Percentiles rank a stretch among this genome's conserved stretches.
Evolutionary conservation across 2,888 invertebrate species (phyloP).

Genomic region (Ormyrus labotus): DNA sequence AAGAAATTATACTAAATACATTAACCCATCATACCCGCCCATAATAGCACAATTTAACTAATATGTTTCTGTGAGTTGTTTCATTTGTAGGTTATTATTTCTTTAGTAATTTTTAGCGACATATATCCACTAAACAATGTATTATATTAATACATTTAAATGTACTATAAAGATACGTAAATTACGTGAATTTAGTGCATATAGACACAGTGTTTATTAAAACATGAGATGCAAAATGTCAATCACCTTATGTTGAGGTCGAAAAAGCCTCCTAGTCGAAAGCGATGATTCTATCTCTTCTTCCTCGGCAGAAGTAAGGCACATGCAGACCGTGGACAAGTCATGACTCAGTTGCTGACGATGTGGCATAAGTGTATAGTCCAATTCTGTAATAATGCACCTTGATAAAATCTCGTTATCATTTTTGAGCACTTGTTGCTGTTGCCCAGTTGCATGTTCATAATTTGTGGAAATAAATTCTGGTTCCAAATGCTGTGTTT

Average conservation of each 20-base stretch:
- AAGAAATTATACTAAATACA: too few relatives aligned
- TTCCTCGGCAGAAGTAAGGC: constrained; percentile 80
- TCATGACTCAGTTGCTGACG: constrained; percentile 80
- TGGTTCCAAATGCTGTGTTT: too few relatives aligned
- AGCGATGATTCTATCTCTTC: constrained; percentile 79
- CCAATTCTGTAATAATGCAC: constrained; percentile 73
- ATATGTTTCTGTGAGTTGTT: too few relatives aligned
- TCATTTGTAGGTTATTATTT: too few relatives aligned
- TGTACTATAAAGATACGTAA: too few relatives aligned
- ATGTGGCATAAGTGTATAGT: constrained; percentile 83
- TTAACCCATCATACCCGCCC: too few relatives aligned
- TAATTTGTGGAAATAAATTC: too few relatives aligned
- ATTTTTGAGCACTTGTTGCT: constrained; percentile 55
- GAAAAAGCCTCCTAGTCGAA: background rate
- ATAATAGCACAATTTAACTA: too few relatives aligned
- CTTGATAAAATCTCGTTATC: constrained; percentile 72
- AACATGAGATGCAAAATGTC: background rate
- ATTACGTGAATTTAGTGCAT: background rate
- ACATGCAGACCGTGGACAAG: constrained; percentile 82
- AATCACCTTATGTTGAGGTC: constrained; percentile 37
- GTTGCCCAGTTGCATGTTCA: constrained; percentile 60
- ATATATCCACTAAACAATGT: background rate
- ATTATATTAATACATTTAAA: too few relatives aligned
- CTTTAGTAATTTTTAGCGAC: background rate
- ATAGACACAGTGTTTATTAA: background rate